These are phyloP conservation scores for Sylvietta virens DNA, from an alignment of 2,113 vertebrate species.

Conservation along the genomic window DNA sequence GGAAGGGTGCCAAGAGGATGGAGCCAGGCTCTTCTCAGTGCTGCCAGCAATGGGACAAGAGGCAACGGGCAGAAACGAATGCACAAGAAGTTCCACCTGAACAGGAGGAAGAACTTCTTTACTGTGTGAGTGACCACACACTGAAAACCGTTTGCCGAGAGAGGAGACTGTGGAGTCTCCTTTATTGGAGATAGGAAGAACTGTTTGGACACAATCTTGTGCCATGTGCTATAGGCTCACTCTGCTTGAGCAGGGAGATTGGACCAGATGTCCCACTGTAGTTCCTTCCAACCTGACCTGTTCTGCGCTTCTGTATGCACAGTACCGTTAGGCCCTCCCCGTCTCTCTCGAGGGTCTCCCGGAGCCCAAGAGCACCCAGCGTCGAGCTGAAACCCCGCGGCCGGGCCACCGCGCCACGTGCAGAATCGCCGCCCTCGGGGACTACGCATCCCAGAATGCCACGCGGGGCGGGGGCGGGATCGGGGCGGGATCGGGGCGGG, in stretches of 20 bases:
- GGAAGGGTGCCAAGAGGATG: neutral
- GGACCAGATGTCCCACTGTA: neutral
- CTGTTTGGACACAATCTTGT: neutral
- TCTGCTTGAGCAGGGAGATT: no score
- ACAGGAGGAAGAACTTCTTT: neutral
- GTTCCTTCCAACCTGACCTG: neutral
- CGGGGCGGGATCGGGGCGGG: neutral
- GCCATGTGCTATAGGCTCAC: neutral
- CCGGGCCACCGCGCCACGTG: neutral
- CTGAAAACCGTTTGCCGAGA: neutral
- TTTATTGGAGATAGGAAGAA: neutral
- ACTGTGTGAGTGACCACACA: neutral
- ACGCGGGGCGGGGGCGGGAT: neutral
- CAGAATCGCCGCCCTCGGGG: neutral
- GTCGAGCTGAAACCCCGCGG: accelerated
- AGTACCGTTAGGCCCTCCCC: no score
- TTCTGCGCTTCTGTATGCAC: neutral
- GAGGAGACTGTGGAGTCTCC: neutral
- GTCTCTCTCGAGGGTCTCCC: neutral
- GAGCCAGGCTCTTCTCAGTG: neutral
- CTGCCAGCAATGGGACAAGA: neutral
- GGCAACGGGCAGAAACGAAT: neutral
- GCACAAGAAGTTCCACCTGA: neutral
- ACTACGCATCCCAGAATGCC: neutral
- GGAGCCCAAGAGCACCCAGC: neutral